Base-by-base conservation (phyloP, 1,140 invertebrate species). In the Pogonomyrmex californicus region DNA sequence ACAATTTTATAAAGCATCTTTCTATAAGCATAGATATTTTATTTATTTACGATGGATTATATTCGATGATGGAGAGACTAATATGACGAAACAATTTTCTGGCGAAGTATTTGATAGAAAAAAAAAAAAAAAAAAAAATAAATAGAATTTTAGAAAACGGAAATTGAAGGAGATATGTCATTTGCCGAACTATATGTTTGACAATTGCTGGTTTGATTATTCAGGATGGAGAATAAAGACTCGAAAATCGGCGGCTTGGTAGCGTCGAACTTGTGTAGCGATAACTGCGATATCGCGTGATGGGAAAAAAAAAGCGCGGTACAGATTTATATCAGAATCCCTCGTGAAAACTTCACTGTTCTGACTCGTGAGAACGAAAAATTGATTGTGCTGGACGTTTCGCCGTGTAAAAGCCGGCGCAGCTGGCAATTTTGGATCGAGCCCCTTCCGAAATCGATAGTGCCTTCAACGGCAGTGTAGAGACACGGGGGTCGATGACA, bases 381-480 rank as follows among this genome's bases (percentile, higher is more conserved):
- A 62, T 83, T 83, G 68, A 75, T 77, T 66, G 63, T 14, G 17
- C 10, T 54, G 56, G 33, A 86, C 14, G 14, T 77, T 75, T 58
- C 14, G 44, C 1, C 23, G 82, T 51, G 49, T 47, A 78, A 85
- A 82, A 47, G 30, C 66, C 54, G 44, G 66, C 56, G 62, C 36
- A 58, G 51, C 9, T 54, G 58, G 47, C 70, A 86, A 76, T 85
- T 78, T 51, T 33, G 70, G 66, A 78, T n/a, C 60, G 56, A 17
- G 47, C 33, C 54, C 49, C 62, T 73, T 47, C 23, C 38, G 54
- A 58, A 73, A 88, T 86, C 73, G 41, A 87, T 85, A 75, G 36
- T 58, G 58, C 66, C 78, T 79, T 56, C 78, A 7, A 81, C 49
- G 23, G 36, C 41, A 47, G 38, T 14, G 23, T 41, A 33, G 60